Percentiles rank a stretch among this genome's conserved stretches.
Evolutionary conservation across 2,888 invertebrate genomes (phyloP).

Genomic region (Cephus pygmeus): DNA sequence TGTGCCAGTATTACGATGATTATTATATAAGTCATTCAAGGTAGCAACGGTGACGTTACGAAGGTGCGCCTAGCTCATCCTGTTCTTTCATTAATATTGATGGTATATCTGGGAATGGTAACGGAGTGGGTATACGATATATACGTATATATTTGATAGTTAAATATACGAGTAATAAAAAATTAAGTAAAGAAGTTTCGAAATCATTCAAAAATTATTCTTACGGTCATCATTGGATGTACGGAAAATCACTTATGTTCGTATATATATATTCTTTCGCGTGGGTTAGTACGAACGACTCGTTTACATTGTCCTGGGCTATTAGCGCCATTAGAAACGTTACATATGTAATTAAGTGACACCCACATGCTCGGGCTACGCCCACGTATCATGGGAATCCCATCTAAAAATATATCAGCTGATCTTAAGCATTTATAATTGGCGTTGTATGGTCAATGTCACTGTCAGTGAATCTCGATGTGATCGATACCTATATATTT

Average conservation of each 20-base stretch:
- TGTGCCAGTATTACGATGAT: constrained; percentile 24
- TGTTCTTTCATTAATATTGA: constrained; percentile 50
- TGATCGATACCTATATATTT: background rate
- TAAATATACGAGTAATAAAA: background rate
- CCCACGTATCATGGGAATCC: constrained; percentile 19
- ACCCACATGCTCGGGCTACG: constrained; percentile 17
- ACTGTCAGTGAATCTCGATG: background rate
- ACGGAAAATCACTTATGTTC: background rate
- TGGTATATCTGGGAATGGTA: background rate
- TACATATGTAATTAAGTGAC: constrained; percentile 27
- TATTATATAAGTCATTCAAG: constrained; percentile 57
- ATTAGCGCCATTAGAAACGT: constrained; percentile 27
- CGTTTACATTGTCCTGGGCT: background rate
- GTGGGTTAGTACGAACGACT: background rate
- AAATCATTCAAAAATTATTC: background rate
- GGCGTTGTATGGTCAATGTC: background rate
- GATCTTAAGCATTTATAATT: background rate
- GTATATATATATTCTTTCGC: background rate
- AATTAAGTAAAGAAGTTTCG: background rate
- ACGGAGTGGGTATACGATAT: background rate
- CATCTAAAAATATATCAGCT: background rate
- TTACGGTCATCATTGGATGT: background rate
- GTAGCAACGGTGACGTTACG: constrained; percentile 50
- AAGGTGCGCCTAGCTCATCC: constrained; percentile 56
- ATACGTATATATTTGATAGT: background rate